Evolutionary conservation across 2,888 invertebrate genomes (phyloP).

Genomic region (Stenoptilia bipunctidactyla): DNA sequence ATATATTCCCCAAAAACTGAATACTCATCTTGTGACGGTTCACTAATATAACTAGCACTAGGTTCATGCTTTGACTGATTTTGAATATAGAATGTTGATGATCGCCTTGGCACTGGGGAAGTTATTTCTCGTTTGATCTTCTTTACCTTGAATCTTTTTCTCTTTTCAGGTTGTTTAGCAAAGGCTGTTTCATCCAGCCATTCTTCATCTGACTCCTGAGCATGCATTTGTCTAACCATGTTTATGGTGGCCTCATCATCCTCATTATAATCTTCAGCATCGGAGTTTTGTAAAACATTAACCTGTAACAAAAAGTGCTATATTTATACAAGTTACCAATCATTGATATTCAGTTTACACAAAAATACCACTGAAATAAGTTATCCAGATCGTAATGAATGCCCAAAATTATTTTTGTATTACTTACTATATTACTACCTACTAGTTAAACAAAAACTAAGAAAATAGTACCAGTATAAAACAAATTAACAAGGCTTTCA

Average conservation of each 20-base stretch:
- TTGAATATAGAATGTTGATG: conserved; percentile 14
- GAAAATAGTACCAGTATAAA: no score
- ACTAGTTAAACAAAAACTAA: no score
- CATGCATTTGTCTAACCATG: conserved; percentile 44
- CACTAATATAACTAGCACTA: conserved; percentile 24
- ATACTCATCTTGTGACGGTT: conserved; percentile 41
- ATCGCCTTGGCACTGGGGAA: conserved; percentile 26
- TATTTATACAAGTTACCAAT: background rate
- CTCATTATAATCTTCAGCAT: conserved; percentile 28
- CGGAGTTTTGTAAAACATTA: conserved; percentile 36
- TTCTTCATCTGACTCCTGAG: conserved; percentile 42
- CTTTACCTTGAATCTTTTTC: conserved; percentile 34
- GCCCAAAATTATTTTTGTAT: no score
- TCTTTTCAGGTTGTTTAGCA: conserved; percentile 35
- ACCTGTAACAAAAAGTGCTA: conserved; percentile 27
- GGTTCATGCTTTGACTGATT: conserved; percentile 12
- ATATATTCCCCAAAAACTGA: conserved; percentile 56
- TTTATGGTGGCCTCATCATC: conserved; percentile 34
- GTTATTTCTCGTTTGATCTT: conserved; percentile 47
- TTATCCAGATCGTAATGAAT: no score
- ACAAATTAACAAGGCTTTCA: no score
- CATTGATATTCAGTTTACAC: no score
- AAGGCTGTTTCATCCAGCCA: conserved; percentile 57
- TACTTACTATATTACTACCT: no score
- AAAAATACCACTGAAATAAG: no score